Conservation (phyloP, 2,888 invertebrate species). For the Electrophaes corylata region DNA sequence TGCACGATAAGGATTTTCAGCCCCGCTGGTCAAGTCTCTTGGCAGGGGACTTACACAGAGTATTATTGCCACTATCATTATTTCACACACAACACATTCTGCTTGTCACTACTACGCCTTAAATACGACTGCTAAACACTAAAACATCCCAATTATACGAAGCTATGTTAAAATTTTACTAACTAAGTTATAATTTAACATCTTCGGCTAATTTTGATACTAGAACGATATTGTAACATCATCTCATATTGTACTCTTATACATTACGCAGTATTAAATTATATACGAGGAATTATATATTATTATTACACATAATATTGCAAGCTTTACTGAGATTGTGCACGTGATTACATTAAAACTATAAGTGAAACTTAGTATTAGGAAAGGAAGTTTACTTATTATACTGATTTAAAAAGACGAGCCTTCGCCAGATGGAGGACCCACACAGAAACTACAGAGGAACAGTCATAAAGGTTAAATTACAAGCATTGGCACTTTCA, state of each 20-base stretch:
- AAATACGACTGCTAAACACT: constrained; percentile 80
- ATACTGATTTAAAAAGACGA: constrained; percentile 64
- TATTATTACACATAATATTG: constrained; percentile 78
- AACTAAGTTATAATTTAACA: constrained; percentile 83
- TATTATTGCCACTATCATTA: constrained; percentile 81
- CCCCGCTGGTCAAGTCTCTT: constrained; percentile 59
- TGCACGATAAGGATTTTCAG: too few species aligned
- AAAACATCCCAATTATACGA: constrained; percentile 84
- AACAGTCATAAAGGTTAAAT: constrained; percentile 83
- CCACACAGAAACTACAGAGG: constrained; percentile 70
- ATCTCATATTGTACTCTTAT: constrained; percentile 84
- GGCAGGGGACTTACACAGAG: constrained; percentile 75
- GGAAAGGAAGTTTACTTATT: constrained; percentile 64
- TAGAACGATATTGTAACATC: constrained; percentile 82
- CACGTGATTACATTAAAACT: constrained; percentile 70
- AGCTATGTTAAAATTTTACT: constrained; percentile 84
- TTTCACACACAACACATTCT: constrained; percentile 71
- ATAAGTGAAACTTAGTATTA: constrained; percentile 65
- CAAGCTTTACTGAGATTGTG: constrained; percentile 85
- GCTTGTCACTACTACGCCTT: constrained; percentile 72
- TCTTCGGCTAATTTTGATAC: constrained; percentile 86
- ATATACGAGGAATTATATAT: constrained; percentile 74
- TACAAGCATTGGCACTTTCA: constrained; percentile 86
- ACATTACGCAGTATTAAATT: constrained; percentile 81
- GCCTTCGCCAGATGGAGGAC: constrained; percentile 40